Evolutionary conservation across 2,797 vertebrate genomes (phyloP).

Genomic region (Chrosomus eos): DNA sequence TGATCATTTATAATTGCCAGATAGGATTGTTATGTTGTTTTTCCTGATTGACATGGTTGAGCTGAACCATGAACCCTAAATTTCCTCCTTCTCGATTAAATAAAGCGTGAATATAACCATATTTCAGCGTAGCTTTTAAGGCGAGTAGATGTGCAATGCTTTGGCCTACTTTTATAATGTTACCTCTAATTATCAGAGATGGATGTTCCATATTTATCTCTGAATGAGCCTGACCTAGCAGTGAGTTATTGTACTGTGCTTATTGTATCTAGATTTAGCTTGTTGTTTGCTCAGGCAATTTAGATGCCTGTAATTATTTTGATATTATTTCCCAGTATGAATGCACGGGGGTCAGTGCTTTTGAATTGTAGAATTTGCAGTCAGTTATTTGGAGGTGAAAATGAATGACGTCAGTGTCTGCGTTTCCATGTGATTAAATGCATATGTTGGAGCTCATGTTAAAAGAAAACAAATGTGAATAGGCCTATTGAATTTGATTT

Average conservation of each 20-base stretch:
- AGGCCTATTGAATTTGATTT: background rate
- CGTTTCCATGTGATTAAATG: background rate
- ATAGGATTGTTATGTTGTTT: background rate
- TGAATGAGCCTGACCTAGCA: slow-evolving; percentile 36
- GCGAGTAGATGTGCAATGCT: slow-evolving; percentile 27
- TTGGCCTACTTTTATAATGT: slow-evolving; percentile 55
- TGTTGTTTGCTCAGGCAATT: slow-evolving; percentile 24
- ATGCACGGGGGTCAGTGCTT: background rate
- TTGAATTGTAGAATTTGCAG: background rate
- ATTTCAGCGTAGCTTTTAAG: slow-evolving; percentile 16
- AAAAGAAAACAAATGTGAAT: background rate
- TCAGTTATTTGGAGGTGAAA: background rate
- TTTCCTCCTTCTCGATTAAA: background rate
- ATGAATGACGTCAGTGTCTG: background rate
- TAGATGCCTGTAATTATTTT: slow-evolving; percentile 13
- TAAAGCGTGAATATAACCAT: background rate
- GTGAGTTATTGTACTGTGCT: slow-evolving; percentile 6
- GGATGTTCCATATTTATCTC: slow-evolving; percentile 51
- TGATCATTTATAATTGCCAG: background rate
- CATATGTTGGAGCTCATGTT: background rate
- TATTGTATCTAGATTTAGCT: slow-evolving; percentile 34
- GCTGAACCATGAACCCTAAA: background rate
- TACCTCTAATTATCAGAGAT: slow-evolving; percentile 62
- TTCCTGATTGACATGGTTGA: background rate
- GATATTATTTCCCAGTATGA: background rate